Conservation (phyloP, 2,797 vertebrate species). For the Aphelocoma californica region DNA sequence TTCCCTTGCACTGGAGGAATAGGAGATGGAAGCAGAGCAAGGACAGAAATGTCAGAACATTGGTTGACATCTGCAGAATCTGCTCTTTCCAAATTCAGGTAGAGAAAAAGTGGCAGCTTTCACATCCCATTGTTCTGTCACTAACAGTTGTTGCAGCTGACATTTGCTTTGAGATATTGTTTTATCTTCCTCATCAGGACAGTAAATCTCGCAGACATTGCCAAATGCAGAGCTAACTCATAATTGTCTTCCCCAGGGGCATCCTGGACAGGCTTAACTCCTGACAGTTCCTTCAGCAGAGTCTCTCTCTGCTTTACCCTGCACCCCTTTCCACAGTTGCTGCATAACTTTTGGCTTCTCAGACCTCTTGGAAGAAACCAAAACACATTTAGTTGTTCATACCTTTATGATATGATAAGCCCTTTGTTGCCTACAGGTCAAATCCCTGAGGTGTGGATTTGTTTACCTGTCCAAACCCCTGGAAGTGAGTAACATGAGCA, state of each 20-base stretch:
- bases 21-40: neutral
- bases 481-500: neutral
- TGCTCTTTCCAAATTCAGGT: neutral
- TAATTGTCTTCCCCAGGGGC: neutral
- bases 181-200: neutral
- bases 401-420: neutral
- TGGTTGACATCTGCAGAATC: neutral
- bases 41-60: fast-evolving
- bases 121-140: neutral
- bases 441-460: neutral
- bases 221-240: neutral
- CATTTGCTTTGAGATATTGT: neutral
- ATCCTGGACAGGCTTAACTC: neutral
- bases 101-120: neutral
- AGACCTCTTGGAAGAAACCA: neutral
- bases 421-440: neutral
- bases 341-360: neutral
- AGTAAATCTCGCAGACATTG: neutral
- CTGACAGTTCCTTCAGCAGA: neutral
- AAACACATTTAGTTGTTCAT: neutral
- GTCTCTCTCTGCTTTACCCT: neutral
- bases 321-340: neutral
- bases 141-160: neutral
- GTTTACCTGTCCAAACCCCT: neutral
- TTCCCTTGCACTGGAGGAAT: neutral